A percentile compares a stretch with the other conserved stretches of the same genome.
Conservation (phyloP, 2,797 vertebrate genomes). For the Toxotes lorentzi region DNA sequence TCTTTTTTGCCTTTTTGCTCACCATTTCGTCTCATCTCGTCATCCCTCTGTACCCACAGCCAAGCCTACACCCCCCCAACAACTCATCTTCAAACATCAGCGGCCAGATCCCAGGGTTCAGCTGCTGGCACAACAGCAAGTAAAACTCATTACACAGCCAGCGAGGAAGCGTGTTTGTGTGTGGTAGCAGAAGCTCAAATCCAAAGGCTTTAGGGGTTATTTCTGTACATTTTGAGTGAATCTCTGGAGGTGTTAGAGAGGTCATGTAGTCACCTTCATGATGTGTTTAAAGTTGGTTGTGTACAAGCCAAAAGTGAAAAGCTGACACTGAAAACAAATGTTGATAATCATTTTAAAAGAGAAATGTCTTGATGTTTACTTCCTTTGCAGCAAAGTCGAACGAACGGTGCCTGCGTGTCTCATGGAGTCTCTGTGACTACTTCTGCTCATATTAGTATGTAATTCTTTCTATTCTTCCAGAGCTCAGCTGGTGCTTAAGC, state of each 20-base stretch:
- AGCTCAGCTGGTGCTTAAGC: conserved; percentile 55
- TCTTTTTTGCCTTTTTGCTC: conserved; percentile 17
- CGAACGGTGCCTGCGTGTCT: not conserved
- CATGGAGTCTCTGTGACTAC: not conserved
- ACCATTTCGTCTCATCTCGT: conserved; percentile 4
- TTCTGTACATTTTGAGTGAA: conserved; percentile 9
- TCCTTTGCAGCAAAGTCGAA: not conserved
- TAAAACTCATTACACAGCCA: conserved; percentile 29
- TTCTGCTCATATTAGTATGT: conserved; percentile 27
- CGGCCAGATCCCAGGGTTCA: conserved; percentile 21
- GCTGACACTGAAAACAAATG: not conserved
- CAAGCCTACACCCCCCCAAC: conserved; percentile 30
- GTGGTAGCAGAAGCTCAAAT: conserved; percentile 13
- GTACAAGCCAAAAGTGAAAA: not conserved
- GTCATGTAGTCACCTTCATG: not conserved
- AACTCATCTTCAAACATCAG: conserved; percentile 54
- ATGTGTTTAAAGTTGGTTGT: not conserved
- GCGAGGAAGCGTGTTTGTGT: conserved; percentile 27
- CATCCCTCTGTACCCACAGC: conserved; percentile 4
- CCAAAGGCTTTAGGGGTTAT: conserved; percentile 17
- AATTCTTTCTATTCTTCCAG: conserved; percentile 21
- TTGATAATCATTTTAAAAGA: not conserved
- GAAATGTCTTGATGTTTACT: not conserved
- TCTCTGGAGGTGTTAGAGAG: not conserved
- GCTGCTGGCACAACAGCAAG: conserved; percentile 47